Evolutionary conservation across 2,113 vertebrate species (phyloP), one percentile per base, ranked within the genome.

Genomic region (Plestiodon gilberti): DNA sequence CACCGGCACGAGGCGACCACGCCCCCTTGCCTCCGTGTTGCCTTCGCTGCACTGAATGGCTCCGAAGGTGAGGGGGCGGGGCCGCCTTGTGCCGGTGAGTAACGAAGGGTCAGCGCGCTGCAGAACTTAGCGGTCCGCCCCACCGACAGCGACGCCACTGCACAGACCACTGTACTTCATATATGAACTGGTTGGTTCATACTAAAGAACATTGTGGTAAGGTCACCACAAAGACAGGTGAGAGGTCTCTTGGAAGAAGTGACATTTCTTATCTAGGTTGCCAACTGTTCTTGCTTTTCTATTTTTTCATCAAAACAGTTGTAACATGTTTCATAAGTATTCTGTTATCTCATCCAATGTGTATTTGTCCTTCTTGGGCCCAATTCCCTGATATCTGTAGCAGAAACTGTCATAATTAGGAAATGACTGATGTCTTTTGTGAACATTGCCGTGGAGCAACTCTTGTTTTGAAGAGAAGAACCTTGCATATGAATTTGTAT

Each of bases 261-360:
- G 87, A 80, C 28, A n/a, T 76, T 40, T 40, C 15, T n/a, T 3
- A 55, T 70, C 40, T 22, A 2, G 61, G 0, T 86, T 64, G 22
- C 17, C 55, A 15, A 15, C 55, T 57, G 52, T 55, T 8, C 13
- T 55, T 13, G 6, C 52, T 55, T 6, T 13, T 55, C 52, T 13
- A 55, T 55, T 80, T 74, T 61, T 30, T 73, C 20, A 43, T 5
- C 89, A 87, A 92, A 88, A 14, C 64, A 91, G 73, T 84, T 89
- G 43, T 70, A 48, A n/a, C 84, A 85, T 61, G 48, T 20, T 69
- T 82, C 61, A 87, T 89, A 78, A 89, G 33, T 87, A 65, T 85
- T 81, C 67, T 67, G 22, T 92, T 93, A 90, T 89, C 78, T 93
- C 74, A 43, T 30, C 35, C 18, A n/a, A 20, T 83, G 80, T 88